Evolutionary conservation across 2,113 vertebrate genomes (phyloP).

Genomic region (Eolophus roseicapilla): DNA sequence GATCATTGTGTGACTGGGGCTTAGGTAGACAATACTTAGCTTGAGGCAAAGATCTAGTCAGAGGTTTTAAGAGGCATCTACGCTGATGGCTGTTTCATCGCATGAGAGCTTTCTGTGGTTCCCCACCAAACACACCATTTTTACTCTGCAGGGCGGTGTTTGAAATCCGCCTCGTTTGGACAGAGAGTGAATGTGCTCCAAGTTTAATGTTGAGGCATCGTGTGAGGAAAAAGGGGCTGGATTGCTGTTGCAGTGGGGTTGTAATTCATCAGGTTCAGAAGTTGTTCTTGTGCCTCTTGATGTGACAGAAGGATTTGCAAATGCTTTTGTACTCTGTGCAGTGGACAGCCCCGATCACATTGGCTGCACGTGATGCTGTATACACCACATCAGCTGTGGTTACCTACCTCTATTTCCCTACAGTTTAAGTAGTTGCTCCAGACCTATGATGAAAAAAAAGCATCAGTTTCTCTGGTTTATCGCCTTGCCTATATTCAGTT

Average conservation of each 20-base stretch:
- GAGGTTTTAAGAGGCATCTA: background rate
- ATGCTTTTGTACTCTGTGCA: background rate
- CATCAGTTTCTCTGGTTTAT: background rate
- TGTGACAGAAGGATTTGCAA: background rate
- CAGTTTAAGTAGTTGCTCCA: background rate
- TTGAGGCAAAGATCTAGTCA: background rate
- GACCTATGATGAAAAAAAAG: background rate
- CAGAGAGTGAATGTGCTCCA: background rate
- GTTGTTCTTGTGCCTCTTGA: background rate
- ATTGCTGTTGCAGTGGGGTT: background rate
- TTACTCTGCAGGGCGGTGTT: background rate
- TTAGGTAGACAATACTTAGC: background rate
- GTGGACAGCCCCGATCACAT: background rate
- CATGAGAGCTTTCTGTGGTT: background rate
- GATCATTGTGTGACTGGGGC: background rate
- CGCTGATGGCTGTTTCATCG: background rate
- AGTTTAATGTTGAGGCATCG: accelerated
- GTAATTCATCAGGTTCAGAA: background rate
- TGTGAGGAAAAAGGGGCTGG: background rate
- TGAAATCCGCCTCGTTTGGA: background rate
- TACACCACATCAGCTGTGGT: background rate
- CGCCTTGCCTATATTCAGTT: background rate
- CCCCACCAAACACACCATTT: accelerated
- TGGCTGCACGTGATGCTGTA: background rate
- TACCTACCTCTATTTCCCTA: background rate